Base-by-base conservation (phyloP, 2,797 vertebrate species). In the Allobates femoralis region DNA sequence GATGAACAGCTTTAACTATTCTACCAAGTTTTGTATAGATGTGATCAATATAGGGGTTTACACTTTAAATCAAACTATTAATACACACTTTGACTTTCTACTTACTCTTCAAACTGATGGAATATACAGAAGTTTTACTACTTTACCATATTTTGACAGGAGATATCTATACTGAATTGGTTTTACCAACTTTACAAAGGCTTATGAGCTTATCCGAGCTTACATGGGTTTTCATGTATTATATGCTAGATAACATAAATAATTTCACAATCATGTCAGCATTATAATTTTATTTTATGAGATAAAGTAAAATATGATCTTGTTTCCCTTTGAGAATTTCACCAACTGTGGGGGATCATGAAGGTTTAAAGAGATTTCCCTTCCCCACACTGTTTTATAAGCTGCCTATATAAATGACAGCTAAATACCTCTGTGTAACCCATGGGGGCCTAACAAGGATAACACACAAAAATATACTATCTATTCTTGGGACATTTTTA, bases 141-240 rank as follows among this genome's bases (percentile, higher is more conserved):
- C 67, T 19, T 67, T 88, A 46, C 77, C 86, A 77, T 82, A 89
- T 18, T 53, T 89, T 89, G 50, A 76, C 71, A 78, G 69, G 56
- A 81, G 88, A 88, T 89, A 84, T 88, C 81, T 83, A 86, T 88
- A 76, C 21, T 50, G 62, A 85, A 69, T 85, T 81, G 21, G 26
- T 23, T 56, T 89, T 89, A 83, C 67, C 77, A 83, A 86, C 19
- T 90, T 91, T 87, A 74, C 89, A 88, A 84, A 53, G 75, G 53
- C 83, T 89, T 91, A 89, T 86, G 82, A 88, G 85, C 89, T 90
- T 91, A 83, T 87, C 79, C 77, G 79, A 78, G 89, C 88, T 89
- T 91, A 90, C 83, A 30, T 67, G 67, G 79, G 62, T 28, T 81
- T 90, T 76, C 69, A 60, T 5, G 78, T 88, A n/a, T 1, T 18